These are phyloP conservation scores for Meloidogyne chitwoodi DNA, from an alignment of 1,140 invertebrate species.

Conservation along the genomic window DNA sequence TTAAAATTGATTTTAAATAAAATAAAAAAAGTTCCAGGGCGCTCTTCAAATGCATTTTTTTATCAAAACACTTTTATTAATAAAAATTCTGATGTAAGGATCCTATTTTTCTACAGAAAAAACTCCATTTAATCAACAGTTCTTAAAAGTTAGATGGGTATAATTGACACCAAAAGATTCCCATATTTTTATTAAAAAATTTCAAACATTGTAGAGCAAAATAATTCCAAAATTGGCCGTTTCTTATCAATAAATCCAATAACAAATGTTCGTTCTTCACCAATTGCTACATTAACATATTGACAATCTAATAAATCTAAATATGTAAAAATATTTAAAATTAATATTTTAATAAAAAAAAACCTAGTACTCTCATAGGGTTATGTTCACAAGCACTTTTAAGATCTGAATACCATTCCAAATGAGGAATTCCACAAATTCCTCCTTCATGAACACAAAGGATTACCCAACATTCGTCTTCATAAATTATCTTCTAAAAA, in stretches of 20 bases:
- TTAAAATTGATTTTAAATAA: not conserved
- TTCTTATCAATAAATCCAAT: constrained; percentile 26
- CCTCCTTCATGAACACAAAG: constrained; percentile 18
- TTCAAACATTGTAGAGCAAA: constrained; percentile 15
- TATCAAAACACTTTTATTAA: too few relatives aligned
- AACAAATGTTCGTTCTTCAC: constrained; percentile 23
- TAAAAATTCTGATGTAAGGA: too few relatives aligned
- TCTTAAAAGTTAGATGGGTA: too few relatives aligned
- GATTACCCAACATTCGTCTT: constrained; percentile 18
- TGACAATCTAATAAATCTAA: constrained; percentile 23
- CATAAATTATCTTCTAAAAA: constrained; percentile 18
- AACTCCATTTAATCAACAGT: too few relatives aligned
- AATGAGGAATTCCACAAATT: constrained; percentile 10
- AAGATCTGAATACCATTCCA: constrained; percentile 23
- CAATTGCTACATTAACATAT: constrained; percentile 22
- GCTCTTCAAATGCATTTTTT: too few relatives aligned
- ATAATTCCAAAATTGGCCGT: constrained; percentile 17
- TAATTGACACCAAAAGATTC: too few relatives aligned
- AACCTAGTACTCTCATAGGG: constrained; percentile 21
- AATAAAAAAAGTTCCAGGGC: not conserved
- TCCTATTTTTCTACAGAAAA: too few relatives aligned
- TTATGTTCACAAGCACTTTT: constrained; percentile 7
- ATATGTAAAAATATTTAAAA: not conserved
- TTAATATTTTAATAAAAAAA: not conserved
- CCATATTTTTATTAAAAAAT: too few relatives aligned